A percentile compares a stretch with the other conserved stretches of the same genome.
These are phyloP conservation scores for Laterallus jamaicensis DNA, from an alignment of 2,113 vertebrate species.

Conservation along the genomic window DNA sequence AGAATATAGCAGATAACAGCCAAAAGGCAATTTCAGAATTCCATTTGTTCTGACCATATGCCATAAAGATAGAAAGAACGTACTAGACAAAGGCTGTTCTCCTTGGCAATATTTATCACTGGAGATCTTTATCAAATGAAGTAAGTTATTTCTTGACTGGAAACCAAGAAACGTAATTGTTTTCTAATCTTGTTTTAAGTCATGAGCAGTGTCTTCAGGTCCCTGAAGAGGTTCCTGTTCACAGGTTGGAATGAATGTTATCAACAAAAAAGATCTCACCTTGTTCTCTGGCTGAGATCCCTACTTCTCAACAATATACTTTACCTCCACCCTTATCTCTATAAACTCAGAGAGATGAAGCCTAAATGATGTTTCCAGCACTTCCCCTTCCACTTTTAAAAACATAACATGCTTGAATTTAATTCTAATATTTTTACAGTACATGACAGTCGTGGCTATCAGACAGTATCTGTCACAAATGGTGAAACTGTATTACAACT, in stretches of 20 bases:
- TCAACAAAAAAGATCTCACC: neutral
- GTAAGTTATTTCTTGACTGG: neutral
- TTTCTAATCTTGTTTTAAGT: neutral
- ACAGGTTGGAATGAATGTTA: neutral
- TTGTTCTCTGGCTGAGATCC: neutral
- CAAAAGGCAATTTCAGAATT: neutral
- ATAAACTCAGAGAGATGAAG: neutral
- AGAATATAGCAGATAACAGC: neutral
- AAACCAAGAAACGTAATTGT: neutral
- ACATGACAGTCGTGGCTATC: neutral
- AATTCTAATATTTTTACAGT: neutral
- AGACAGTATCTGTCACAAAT: neutral
- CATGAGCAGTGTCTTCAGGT: neutral
- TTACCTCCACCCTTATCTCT: neutral
- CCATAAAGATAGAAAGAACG: neutral
- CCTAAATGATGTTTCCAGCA: neutral
- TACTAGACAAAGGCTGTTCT: neutral
- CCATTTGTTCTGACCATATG: neutral
- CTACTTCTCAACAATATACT: neutral
- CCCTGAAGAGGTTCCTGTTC: neutral
- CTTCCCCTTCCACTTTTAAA: neutral
- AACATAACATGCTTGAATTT: neutral
- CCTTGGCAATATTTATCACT: neutral
- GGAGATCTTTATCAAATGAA: neutral
- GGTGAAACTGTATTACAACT: neutral